Evolutionary conservation across 1,140 invertebrate genomes (phyloP), one percentile per base, ranked within the genome.

Genomic region (Neodiprion pinetum): DNA sequence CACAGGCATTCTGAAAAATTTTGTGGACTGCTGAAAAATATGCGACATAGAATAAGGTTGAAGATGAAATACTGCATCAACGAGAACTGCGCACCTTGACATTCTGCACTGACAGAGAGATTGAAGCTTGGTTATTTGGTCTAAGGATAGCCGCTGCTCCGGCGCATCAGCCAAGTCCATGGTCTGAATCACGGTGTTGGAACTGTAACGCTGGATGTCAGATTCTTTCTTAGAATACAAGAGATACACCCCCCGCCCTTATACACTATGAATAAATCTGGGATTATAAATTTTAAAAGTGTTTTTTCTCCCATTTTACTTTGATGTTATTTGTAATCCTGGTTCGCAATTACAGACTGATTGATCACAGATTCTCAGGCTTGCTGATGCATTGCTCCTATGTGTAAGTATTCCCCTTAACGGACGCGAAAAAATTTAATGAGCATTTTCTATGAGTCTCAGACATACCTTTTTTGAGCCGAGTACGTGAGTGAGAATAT

Each of bases 1-100:
- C 40, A 94, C 86, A 50, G 94, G 94, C 90, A 93, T 92, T 76
- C 92, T 92, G 50, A 77, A 85, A 86, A 72, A 73, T 75, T 53
- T 53, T 21, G 40, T 75, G 61, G 17, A 71, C 65, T 61, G 47
- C 49, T 67, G 21, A 71, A 72, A 66, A 66, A 53, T 65, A 40
- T 40, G 28, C 28, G 10, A n/a, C 61, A 40, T 9, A n/a, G 14
- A 74, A 68, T 2, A 48, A 50, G 21, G 7, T 9, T 14, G 9
- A 61, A 12, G 5, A 61, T 14, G 53, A 12, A 8, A 40, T 40
- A 40, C 5, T 40, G 28, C 11, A 61, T 61, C 5, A 12, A 14
- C 53, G 9, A 17, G 11, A 14, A 17, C n/a, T 61, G 66, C 61
- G 80, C 80, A 87, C 86, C 86, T 86, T 53, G 81, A 81, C 65